Evolutionary conservation across 2,888 invertebrate genomes (phyloP).

Genomic region (Antitype chi): DNA sequence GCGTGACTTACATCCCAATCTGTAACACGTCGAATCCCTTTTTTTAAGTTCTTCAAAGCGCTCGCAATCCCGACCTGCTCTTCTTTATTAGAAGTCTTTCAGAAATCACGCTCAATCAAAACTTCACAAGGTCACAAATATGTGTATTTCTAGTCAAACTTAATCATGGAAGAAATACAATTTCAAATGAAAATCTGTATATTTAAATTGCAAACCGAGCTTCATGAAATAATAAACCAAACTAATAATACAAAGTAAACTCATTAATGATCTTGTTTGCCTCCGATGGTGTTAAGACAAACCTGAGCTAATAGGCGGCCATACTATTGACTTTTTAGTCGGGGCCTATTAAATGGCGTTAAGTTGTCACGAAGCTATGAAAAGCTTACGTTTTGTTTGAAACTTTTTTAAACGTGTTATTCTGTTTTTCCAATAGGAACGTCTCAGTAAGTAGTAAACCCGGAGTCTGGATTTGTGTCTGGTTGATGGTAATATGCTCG

Average conservation of each 20-base stretch:
- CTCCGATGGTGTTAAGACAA: constrained; percentile 61
- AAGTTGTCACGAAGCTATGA: constrained; percentile 44
- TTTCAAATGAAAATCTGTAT: constrained; percentile 2
- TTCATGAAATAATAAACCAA: neutral
- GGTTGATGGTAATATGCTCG: too few species aligned
- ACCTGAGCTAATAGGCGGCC: constrained; percentile 61
- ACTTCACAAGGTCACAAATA: neutral
- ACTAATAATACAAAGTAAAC: constrained; percentile 38
- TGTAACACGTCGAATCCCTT: too few species aligned
- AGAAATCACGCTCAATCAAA: neutral
- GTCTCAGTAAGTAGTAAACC: neutral
- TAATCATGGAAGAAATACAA: neutral
- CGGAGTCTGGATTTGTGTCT: neutral
- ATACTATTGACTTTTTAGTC: constrained; percentile 66
- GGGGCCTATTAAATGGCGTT: constrained; percentile 64
- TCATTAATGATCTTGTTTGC: constrained; percentile 47
- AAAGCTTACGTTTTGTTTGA: neutral
- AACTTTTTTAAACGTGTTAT: neutral
- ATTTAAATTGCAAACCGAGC: constrained; percentile 5
- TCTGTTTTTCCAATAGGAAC: neutral
- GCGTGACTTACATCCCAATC: too few species aligned
- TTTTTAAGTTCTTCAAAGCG: too few species aligned
- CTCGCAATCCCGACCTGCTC: neutral
- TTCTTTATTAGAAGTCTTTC: neutral
- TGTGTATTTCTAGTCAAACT: too few species aligned